Percentiles rank a stretch among this genome's conserved stretches.
Conservation (phyloP, 2,888 invertebrate species). For the Oeneis ivallda region DNA sequence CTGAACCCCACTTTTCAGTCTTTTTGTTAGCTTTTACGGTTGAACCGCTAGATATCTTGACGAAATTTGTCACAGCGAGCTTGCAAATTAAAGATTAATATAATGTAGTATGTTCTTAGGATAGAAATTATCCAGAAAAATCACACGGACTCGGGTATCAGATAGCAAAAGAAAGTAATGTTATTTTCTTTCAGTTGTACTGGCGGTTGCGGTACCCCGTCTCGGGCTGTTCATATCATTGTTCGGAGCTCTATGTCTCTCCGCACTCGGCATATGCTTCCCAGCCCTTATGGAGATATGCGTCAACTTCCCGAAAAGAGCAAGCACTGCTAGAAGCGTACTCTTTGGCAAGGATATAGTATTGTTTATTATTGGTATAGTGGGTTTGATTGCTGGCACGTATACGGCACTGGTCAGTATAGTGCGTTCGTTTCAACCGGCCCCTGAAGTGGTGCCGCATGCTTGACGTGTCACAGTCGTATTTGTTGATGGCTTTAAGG, state of each 20-base stretch:
- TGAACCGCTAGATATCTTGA: too few relatives aligned
- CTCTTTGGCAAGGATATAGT: slow-evolving; percentile 74
- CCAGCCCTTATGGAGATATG: slow-evolving; percentile 85
- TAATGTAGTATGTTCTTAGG: too few relatives aligned
- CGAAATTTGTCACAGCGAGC: too few relatives aligned
- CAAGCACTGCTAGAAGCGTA: slow-evolving; percentile 60
- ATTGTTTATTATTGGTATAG: slow-evolving; percentile 82
- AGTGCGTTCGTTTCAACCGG: slow-evolving; percentile 60
- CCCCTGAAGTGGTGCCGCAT: not conserved
- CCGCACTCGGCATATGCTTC: slow-evolving; percentile 92
- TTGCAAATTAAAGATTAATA: too few relatives aligned
- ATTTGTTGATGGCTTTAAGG: not conserved
- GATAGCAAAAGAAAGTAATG: not conserved
- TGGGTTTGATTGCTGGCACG: slow-evolving; percentile 85
- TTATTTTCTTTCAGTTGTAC: slow-evolving; percentile 82
- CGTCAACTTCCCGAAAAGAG: slow-evolving; percentile 80
- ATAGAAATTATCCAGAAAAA: too few relatives aligned
- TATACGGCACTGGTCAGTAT: slow-evolving; percentile 84
- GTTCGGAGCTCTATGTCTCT: slow-evolving; percentile 93
- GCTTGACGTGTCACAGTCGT: not conserved
- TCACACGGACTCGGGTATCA: not conserved
- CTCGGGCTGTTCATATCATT: slow-evolving; percentile 90
- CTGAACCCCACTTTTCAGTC: too few relatives aligned
- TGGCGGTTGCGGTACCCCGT: slow-evolving; percentile 89
- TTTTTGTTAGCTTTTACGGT: too few relatives aligned